phyloP scores from a whole-genome alignment of 30 jellyfish, hydroid and myxozoan genomes.

The Turritopsis dohrnii region DNA sequence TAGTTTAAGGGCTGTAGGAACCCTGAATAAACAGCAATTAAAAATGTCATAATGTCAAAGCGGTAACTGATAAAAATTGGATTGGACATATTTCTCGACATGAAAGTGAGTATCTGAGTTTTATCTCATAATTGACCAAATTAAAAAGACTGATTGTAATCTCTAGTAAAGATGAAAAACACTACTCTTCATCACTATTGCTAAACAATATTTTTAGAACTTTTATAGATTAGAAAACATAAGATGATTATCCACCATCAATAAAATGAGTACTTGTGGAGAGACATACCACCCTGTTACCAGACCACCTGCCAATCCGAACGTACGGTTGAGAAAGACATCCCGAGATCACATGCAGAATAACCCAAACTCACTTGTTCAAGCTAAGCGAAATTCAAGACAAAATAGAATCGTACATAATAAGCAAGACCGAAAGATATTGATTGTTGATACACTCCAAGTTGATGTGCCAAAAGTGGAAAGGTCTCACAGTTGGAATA shows the following conservation, averaged over 20 bases:
- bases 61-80: no score
- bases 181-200: no score
- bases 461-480: neutral
- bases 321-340: constrained; percentile 4
- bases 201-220: no score
- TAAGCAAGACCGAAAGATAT: constrained; percentile 9
- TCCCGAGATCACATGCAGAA: constrained; percentile 14
- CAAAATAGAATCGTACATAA: neutral
- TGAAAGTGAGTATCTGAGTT: no score
- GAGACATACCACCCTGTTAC: constrained; percentile 28
- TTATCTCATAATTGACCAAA: no score
- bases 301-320: constrained; percentile 36
- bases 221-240: neutral
- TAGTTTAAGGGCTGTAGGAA: no score
- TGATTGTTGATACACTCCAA: constrained; percentile 2
- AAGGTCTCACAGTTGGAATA: constrained; percentile 19
- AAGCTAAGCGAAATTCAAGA: constrained; percentile 13
- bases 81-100: no score
- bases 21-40: no score
- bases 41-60: no score
- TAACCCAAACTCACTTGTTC: constrained; percentile 16
- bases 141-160: no score
- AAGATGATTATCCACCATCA: neutral
- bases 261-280: constrained; percentile 12
- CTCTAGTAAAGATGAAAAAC: no score